A percentile compares a stretch with the other conserved stretches of the same genome.
phyloP scores from a whole-genome alignment of 2,113 vertebrate genomes.

The Apodemus sylvaticus region DNA sequence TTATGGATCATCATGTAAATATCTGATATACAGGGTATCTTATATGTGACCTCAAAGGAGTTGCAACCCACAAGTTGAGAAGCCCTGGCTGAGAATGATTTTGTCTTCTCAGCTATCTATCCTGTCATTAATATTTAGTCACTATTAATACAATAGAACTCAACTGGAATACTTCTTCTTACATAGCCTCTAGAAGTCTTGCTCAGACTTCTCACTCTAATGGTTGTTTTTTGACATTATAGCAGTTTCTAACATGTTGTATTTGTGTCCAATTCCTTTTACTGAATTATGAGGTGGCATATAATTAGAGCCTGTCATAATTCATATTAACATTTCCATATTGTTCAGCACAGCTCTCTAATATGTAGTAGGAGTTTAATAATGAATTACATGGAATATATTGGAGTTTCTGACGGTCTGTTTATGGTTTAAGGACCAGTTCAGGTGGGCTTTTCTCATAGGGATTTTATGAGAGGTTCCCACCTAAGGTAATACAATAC shows the following conservation, averaged over 20 bases:
- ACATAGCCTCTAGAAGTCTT: neutral
- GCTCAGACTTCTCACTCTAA: neutral
- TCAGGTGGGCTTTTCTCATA: neutral
- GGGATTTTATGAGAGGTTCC: neutral
- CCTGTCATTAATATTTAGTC: constrained; percentile 18
- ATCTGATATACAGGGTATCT: neutral
- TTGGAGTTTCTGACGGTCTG: neutral
- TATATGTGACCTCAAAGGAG: neutral
- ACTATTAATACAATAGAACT: neutral
- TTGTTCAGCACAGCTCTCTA: neutral
- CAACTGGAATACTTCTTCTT: neutral
- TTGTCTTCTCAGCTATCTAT: neutral
- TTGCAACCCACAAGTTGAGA: neutral
- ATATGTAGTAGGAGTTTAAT: neutral
- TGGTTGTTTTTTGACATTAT: neutral
- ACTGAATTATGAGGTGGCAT: constrained; percentile 34
- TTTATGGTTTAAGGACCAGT: neutral
- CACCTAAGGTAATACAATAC: neutral
- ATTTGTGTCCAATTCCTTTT: neutral
- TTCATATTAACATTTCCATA: constrained; percentile 44
- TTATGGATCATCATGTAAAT: neutral
- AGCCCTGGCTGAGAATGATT: neutral
- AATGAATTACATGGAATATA: neutral
- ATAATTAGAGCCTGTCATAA: constrained; percentile 1
- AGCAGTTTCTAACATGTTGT: neutral